Base-by-base conservation (phyloP, 2,113 vertebrate species). In the Pitta sordida region DNA sequence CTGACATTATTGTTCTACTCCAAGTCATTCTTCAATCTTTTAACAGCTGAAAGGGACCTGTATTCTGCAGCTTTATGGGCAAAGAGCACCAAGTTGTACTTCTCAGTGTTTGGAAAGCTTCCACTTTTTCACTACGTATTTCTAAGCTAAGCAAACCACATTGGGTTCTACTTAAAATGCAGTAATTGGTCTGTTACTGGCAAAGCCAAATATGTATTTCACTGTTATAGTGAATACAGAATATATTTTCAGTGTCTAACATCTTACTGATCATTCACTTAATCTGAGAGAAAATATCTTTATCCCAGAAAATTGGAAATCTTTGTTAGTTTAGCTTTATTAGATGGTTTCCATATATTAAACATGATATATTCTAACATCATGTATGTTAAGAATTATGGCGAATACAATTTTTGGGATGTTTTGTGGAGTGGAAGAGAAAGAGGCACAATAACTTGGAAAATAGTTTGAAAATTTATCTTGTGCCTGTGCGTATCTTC, bases 21-120 rank as follows among this genome's bases (percentile, higher is more conserved):
- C 68, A 60, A 93, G 95, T 90, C 86, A 91, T 96, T 82, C 81
- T 96, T 96, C 94, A 94, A 86, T 58, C 85, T 94, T 91, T 94
- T 92, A 96, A 91, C 78, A 91, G 91, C 95, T 96, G 93, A 94
- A 96, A 96, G 55, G 76, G 94, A 95, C 91, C 48, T 82, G 73
- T 76, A 64, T 95, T 92, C 79, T 85, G 87, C 49, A 83, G 87
- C 94, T 95, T 97, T 92, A 97, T 96, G 94, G 87, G 94, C 86
- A 96, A 92, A 84, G 78, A 94, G 48, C 83, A 78, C 75, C 29
- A 86, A 94, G 71, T 94, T 96, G 71, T 74, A 71, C 82, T 96
- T 96, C 70, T 78, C 81, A 76, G 58, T 91, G 51, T 84, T 97
- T 90, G 91, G 94, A 96, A 88, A 94, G 83, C 70, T 86, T 87